Percentiles rank a stretch among this genome's conserved stretches.
phyloP scores from a whole-genome alignment of 1,140 invertebrate species.

The Drosophila albomicans region DNA sequence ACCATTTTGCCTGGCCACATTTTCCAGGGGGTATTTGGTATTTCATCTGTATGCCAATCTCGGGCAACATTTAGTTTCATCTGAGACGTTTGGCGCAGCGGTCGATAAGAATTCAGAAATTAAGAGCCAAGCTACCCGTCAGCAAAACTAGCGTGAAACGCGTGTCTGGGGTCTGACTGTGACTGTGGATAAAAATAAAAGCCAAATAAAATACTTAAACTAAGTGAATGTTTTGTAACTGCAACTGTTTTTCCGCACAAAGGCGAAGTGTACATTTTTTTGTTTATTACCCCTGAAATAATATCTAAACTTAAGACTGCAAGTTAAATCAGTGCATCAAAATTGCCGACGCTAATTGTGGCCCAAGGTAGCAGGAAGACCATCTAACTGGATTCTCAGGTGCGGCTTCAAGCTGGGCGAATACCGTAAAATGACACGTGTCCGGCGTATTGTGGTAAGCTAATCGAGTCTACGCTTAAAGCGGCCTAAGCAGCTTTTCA shows the following conservation, averaged over 20 bases:
- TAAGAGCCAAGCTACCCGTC: conserved; percentile 9
- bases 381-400: conserved; percentile 1
- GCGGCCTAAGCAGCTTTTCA: conserved; percentile 8
- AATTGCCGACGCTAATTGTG: conserved; percentile 50
- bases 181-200: conserved; percentile 14
- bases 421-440: conserved; percentile 82
- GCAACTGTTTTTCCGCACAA: neutral
- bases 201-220: conserved; percentile 19
- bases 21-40: conserved; percentile 83
- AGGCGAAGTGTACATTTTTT: neutral
- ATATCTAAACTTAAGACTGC: neutral
- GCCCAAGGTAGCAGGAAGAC: neutral
- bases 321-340: conserved; percentile 16
- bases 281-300: neutral
- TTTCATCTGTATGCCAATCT: conserved; percentile 81
- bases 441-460: conserved; percentile 81
- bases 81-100: conserved; percentile 83
- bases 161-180: conserved; percentile 36
- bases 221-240: conserved; percentile 15
- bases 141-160: conserved; percentile 44
- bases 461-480: conserved; percentile 6
- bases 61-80: conserved; percentile 79
- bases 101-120: conserved; percentile 61
- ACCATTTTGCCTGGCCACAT: conserved; percentile 70
- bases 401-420: conserved; percentile 72